Percentiles rank a stretch among this genome's conserved stretches.
Conservation (phyloP, 1,140 invertebrate genomes). For the Pectinophora gossypiella region DNA sequence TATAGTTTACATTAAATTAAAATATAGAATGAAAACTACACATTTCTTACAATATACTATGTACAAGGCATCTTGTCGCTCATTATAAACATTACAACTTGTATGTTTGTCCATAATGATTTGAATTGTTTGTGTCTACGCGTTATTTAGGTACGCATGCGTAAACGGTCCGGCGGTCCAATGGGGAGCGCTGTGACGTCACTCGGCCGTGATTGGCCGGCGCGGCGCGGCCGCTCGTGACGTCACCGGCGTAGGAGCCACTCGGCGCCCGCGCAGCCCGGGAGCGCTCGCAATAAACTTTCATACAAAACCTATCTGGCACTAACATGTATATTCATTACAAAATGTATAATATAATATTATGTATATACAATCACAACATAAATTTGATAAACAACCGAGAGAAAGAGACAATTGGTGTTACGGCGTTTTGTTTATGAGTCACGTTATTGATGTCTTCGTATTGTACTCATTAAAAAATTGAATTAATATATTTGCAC, state of each 20-base stretch:
- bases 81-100: constrained; percentile 24
- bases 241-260: no score
- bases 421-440: constrained; percentile 27
- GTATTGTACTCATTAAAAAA: constrained; percentile 37
- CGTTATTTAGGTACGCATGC: background rate
- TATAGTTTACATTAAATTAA: constrained; percentile 71
- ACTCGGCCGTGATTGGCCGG: background rate
- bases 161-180: background rate
- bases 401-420: constrained; percentile 58
- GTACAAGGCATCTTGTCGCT: constrained; percentile 63
- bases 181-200: no score
- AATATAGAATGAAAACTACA: constrained; percentile 72
- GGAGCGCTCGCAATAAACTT: constrained; percentile 53
- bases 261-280: no score
- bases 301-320: constrained; percentile 70
- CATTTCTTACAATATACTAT: constrained; percentile 66
- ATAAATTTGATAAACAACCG: constrained; percentile 71
- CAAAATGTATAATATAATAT: constrained; percentile 71
- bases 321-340: constrained; percentile 73
- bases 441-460: background rate
- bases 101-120: constrained; percentile 24
- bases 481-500: constrained; percentile 37
- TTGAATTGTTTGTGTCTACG: constrained; percentile 10
- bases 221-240: no score
- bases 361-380: constrained; percentile 72